Evolutionary conservation across 2,113 vertebrate genomes (phyloP).

Genomic region (Periophthalmus modestus): DNA sequence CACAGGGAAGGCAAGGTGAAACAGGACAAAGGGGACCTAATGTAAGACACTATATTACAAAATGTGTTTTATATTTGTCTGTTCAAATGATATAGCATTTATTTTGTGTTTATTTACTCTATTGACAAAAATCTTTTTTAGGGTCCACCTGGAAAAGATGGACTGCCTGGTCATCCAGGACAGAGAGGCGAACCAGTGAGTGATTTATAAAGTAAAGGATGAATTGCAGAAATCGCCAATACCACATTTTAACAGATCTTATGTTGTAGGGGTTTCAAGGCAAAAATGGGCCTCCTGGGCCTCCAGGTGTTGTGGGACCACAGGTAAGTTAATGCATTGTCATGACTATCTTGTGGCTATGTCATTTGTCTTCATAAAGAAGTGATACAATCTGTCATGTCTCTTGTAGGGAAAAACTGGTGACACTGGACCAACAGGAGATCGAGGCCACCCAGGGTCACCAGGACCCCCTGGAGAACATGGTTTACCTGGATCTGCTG

Average conservation of each 20-base stretch:
- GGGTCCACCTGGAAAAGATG: conserved; percentile 88
- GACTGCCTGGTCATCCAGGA: conserved; percentile 87
- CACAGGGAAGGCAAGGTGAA: conserved; percentile 84
- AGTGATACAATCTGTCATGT: not conserved
- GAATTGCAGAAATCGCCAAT: not conserved
- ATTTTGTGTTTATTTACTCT: not conserved
- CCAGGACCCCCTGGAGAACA: conserved; percentile 90
- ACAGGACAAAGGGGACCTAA: conserved; percentile 85
- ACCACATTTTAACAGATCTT: conserved; percentile 14
- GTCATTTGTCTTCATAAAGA: not conserved
- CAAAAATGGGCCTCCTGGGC: conserved; percentile 85
- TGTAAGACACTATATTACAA: conserved; percentile 73
- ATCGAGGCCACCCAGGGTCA: conserved; percentile 89
- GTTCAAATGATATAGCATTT: not conserved
- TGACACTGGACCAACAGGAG: conserved; percentile 86
- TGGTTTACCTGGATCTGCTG: conserved; percentile 86
- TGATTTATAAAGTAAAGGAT: conserved; percentile 15
- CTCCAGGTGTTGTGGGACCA: conserved; percentile 88
- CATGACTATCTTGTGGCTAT: too few species aligned
- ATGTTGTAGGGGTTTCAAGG: conserved; percentile 81
- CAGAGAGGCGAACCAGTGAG: conserved; percentile 89
- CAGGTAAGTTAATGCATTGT: conserved; percentile 76
- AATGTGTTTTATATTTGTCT: not conserved
- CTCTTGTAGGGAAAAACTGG: conserved; percentile 84
- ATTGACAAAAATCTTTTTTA: conserved; percentile 41